phyloP scores from a whole-genome alignment of 2,797 vertebrate species.

The Enteromius afrohamiltoni region DNA sequence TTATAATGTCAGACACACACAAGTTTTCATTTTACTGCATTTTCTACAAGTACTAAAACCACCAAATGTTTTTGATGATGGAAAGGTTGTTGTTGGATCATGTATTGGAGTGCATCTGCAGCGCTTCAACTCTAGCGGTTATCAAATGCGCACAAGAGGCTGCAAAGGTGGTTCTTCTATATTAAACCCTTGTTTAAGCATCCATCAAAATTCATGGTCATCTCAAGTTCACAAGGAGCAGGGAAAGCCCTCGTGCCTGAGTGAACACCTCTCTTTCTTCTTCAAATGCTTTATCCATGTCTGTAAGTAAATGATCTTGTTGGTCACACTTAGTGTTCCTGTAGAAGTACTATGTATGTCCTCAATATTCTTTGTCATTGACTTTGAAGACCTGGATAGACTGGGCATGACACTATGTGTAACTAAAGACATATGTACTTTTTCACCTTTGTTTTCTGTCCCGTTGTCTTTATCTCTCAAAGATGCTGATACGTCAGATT shows the following conservation, averaged over 20 bases:
- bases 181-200: not conserved
- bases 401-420: not conserved
- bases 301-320: conserved; percentile 28
- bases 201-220: not conserved
- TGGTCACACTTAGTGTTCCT: conserved; percentile 15
- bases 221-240: conserved; percentile 13
- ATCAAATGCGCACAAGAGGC: not conserved
- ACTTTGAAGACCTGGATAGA: conserved; percentile 8
- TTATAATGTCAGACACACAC: not conserved
- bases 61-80: not conserved
- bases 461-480: conserved; percentile 37
- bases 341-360: conserved; percentile 14
- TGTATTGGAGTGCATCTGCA: not conserved
- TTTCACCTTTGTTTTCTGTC: conserved; percentile 44
- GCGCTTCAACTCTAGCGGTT: not conserved
- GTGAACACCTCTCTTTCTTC: not conserved
- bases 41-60: not conserved
- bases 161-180: not conserved
- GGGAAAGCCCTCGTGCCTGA: not conserved
- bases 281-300: conserved; percentile 19
- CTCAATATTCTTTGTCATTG: conserved; percentile 32
- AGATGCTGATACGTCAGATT: conserved; percentile 59
- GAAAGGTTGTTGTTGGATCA: not conserved
- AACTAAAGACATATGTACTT: conserved; percentile 17
- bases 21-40: conserved; percentile 19